phyloP scores from a whole-genome alignment of 2,888 invertebrate species.

The Zaprionus obscuricornis region DNA sequence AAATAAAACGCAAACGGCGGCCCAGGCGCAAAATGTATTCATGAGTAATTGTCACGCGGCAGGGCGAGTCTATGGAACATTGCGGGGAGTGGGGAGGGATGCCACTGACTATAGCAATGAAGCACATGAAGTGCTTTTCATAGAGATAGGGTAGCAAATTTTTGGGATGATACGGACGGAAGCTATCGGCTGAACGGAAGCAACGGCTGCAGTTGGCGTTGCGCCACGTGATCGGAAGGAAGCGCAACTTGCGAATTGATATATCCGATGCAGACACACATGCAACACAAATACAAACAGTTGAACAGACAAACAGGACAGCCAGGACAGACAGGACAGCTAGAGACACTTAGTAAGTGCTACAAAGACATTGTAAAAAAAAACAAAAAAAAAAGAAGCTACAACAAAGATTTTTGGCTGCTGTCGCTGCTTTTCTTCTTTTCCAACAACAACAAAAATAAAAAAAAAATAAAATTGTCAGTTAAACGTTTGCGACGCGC shows the following conservation, averaged over 20 bases:
- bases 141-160: slow-evolving; percentile 5
- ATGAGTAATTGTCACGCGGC: slow-evolving; percentile 78
- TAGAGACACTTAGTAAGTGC: not conserved
- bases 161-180: slow-evolving; percentile 57
- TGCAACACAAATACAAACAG: slow-evolving; percentile 11
- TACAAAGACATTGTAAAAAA: slow-evolving; percentile 16
- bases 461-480: slow-evolving; percentile 65
- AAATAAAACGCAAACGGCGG: slow-evolving; percentile 76
- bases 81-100: not conserved
- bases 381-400: not conserved
- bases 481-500: slow-evolving; percentile 36
- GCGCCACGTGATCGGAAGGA: slow-evolving; percentile 77
- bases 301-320: slow-evolving; percentile 5
- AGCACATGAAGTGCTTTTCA: slow-evolving; percentile 43
- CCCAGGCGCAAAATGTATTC: slow-evolving; percentile 77
- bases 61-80: slow-evolving; percentile 1
- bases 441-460: not conserved
- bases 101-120: slow-evolving; percentile 17
- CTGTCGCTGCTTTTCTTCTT: not conserved
- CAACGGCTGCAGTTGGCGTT: slow-evolving; percentile 68
- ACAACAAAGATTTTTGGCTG: not conserved
- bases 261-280: slow-evolving; percentile 70
- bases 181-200: slow-evolving; percentile 75
- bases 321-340: not conserved
- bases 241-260: slow-evolving; percentile 77